Conservation (phyloP, 1,140 invertebrate genomes). For the Drosophila mojavensis region DNA sequence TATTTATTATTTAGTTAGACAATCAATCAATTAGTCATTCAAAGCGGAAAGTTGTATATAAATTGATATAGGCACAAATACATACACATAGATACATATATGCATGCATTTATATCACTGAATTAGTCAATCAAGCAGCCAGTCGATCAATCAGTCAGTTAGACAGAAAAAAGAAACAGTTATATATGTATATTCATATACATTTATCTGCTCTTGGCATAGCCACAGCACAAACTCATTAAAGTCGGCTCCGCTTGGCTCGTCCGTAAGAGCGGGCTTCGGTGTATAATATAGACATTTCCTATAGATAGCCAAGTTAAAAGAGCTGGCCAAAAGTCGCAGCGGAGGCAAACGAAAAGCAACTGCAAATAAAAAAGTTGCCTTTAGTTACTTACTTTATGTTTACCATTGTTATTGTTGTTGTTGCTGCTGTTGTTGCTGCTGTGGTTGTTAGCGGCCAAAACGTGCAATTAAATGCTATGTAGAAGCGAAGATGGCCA, state of each 20-base stretch:
- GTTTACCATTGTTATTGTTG: constrained; percentile 60
- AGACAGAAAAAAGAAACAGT: not conserved
- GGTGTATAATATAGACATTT: constrained; percentile 72
- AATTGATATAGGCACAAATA: not conserved
- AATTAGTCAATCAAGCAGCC: not conserved
- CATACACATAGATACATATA: no score
- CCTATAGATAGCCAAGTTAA: constrained; percentile 40
- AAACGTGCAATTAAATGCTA: constrained; percentile 76
- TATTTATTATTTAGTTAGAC: no score
- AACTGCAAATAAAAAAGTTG: constrained; percentile 38
- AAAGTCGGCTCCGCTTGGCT: constrained; percentile 11
- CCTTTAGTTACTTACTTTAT: constrained; percentile 70
- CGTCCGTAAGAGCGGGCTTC: constrained; percentile 35
- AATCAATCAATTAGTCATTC: no score
- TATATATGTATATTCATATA: not conserved
- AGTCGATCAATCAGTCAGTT: not conserved
- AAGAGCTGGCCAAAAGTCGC: constrained; percentile 19
- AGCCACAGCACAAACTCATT: constrained; percentile 34
- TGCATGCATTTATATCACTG: no score
- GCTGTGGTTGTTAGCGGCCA: constrained; percentile 54
- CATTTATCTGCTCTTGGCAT: not conserved
- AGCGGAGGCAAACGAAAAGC: constrained; percentile 28
- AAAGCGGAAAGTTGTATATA: not conserved
- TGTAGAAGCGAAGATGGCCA: constrained; percentile 49
- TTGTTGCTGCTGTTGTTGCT: constrained; percentile 31